Conservation (phyloP, 2,888 invertebrate species). For the Drosophila nr. perissopoda region DNA sequence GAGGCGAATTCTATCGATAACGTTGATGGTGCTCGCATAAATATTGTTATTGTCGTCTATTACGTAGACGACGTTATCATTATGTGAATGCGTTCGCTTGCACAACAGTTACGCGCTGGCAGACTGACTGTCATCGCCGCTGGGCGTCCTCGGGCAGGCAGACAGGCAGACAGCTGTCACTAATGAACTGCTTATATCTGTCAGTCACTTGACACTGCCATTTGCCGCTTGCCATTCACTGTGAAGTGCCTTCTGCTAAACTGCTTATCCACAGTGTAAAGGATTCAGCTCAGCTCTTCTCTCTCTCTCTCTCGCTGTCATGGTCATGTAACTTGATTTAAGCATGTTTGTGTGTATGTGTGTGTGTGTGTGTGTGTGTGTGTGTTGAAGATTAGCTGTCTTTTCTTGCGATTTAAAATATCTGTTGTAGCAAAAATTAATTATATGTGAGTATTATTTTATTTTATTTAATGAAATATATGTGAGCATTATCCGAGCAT, state of each 20-base stretch:
- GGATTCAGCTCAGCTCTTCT: constrained; percentile 11
- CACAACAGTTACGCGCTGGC: constrained; percentile 39
- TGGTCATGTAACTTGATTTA: constrained; percentile 23
- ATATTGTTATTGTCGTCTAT: constrained; percentile 1
- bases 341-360: neutral
- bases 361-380: neutral
- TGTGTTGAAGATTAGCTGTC: neutral
- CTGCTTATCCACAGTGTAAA: constrained; percentile 39
- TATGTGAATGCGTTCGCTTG: neutral
- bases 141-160: constrained; percentile 7
- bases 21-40: constrained; percentile 1
- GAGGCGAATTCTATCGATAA: neutral
- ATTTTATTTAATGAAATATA: neutral
- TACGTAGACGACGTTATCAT: neutral
- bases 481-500: neutral
- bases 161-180: constrained; percentile 34
- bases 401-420: neutral
- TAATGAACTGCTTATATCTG: constrained; percentile 55
- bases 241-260: constrained; percentile 36
- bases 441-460: neutral
- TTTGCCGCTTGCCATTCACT: constrained; percentile 41
- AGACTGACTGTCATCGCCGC: constrained; percentile 30
- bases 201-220: constrained; percentile 51
- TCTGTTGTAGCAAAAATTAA: neutral
- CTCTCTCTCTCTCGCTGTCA: constrained; percentile 1